A percentile compares a stretch with the other conserved stretches of the same genome.
Evolutionary conservation across 2,113 vertebrate genomes (phyloP).

Genomic region (Paracanthobrama guichenoti): DNA sequence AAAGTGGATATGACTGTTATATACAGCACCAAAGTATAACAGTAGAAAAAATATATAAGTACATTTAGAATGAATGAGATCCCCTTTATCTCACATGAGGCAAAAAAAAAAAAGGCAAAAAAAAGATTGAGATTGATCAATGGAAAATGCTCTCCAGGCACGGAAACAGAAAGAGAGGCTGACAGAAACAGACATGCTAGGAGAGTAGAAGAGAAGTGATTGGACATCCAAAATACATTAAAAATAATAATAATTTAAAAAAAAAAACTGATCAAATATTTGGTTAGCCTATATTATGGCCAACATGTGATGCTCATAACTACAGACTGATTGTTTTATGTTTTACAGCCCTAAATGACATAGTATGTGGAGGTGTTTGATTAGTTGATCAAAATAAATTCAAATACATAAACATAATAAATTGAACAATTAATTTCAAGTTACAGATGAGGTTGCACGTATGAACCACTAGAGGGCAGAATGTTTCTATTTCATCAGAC

Average conservation of each 20-base stretch:
- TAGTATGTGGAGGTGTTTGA: not conserved
- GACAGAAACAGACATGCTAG: constrained; percentile 19
- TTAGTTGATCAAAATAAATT: not conserved
- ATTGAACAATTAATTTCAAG: not conserved
- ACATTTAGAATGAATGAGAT: not conserved
- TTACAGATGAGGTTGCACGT: not conserved
- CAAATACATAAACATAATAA: not conserved
- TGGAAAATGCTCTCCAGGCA: constrained; percentile 67
- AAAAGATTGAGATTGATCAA: constrained; percentile 63
- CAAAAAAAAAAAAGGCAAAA: constrained; percentile 54
- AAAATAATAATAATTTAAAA: no score
- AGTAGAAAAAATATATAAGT: not conserved
- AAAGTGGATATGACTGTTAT: not conserved
- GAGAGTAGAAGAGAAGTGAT: constrained; percentile 1
- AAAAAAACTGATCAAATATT: not conserved
- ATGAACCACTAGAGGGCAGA: constrained; percentile 47
- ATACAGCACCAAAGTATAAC: not conserved
- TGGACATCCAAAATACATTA: constrained; percentile 45
- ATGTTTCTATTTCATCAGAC: not conserved
- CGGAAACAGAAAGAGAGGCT: constrained; percentile 15
- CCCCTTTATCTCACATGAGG: constrained; percentile 54
- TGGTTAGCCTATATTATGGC: not conserved
- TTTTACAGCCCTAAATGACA: not conserved
- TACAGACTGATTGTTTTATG: not conserved
- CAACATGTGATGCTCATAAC: not conserved